Conservation (phyloP, 2,113 vertebrate species). For the Smithornis capensis region DNA sequence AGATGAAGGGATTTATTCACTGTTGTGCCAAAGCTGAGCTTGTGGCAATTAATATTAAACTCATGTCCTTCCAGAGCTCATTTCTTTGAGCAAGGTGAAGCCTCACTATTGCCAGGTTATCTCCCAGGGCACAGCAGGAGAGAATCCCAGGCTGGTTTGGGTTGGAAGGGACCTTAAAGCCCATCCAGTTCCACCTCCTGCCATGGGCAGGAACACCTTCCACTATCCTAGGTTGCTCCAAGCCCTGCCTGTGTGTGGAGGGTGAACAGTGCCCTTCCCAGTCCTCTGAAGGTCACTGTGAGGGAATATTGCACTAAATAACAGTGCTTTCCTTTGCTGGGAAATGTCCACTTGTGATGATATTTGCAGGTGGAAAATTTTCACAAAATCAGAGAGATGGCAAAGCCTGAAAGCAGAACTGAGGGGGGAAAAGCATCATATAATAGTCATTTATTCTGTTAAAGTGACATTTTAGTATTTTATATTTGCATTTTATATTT, state of each 20-base stretch:
- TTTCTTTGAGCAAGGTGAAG: not conserved
- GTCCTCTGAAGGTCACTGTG: not conserved
- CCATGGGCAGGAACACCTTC: not conserved
- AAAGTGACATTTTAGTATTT: not conserved
- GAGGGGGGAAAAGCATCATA: not conserved
- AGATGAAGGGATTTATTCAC: not conserved
- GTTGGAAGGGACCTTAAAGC: not conserved
- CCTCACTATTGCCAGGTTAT: fast-evolving
- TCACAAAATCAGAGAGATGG: not conserved
- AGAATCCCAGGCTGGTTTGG: not conserved
- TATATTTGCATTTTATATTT: too few species aligned
- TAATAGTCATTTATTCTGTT: not conserved
- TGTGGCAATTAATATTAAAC: not conserved
- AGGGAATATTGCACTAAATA: not conserved
- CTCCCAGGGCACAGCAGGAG: not conserved
- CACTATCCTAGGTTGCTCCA: fast-evolving
- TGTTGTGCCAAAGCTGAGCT: not conserved
- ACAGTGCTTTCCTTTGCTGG: not conserved
- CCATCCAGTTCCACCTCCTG: not conserved
- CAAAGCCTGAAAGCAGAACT: not conserved
- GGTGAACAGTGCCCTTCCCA: not conserved
- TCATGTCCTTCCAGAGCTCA: not conserved
- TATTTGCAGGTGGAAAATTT: not conserved
- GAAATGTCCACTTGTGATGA: not conserved
- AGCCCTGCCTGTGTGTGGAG: fast-evolving